Evolutionary conservation across 1,140 invertebrate genomes (phyloP), one percentile per base, ranked within the genome.

Genomic region (Thaumetopoea pityocampa): DNA sequence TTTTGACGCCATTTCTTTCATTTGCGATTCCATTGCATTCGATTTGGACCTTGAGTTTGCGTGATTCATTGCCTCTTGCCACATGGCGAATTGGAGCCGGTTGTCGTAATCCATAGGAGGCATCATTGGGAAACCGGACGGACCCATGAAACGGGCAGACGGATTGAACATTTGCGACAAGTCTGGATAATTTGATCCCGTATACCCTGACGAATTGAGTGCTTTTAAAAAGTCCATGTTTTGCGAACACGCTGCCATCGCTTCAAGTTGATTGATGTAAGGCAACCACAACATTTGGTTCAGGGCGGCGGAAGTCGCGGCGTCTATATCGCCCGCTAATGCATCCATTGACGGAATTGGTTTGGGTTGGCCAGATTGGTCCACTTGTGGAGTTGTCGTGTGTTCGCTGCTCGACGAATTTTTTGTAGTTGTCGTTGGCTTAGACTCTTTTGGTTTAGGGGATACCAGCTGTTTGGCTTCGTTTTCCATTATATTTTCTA

Each of bases 231-330:
- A 84, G 30, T 85, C 82, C 50, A 73, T 73, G 26, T 81, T 86
- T 48, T 85, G 82, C 10, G 81, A 79, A 37, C 82, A 85, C 1
- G 76, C 77, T n/a, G 74, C 67, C 55, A 85, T 76, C 0, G 79
- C 80, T 38, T 86, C 82, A 7, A 91, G 67, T 61, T 91, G 90
- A 43, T 87, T 90, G 11, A 91, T 73, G 54, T 91, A 92, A 1
- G 90, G 90, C 17, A 91, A 57, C 90, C 90, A 92, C 15, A 91
- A 55, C 89, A 92, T 90, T 62, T 91, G 90, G 58, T 89, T 89
- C n/a, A 91, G 78, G 1, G 90, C 87, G 5, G 89, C 89, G 19
- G 89, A 85, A 1, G 89, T 90, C 0, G 90, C 89, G 11, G 89
- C 87, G 64, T 92, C 90, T 29, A 90, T 87, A 34, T 91, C 90